These are phyloP conservation scores for Rhagonycha fulva DNA, from an alignment of 2,888 invertebrate genomes.

Conservation along the genomic window DNA sequence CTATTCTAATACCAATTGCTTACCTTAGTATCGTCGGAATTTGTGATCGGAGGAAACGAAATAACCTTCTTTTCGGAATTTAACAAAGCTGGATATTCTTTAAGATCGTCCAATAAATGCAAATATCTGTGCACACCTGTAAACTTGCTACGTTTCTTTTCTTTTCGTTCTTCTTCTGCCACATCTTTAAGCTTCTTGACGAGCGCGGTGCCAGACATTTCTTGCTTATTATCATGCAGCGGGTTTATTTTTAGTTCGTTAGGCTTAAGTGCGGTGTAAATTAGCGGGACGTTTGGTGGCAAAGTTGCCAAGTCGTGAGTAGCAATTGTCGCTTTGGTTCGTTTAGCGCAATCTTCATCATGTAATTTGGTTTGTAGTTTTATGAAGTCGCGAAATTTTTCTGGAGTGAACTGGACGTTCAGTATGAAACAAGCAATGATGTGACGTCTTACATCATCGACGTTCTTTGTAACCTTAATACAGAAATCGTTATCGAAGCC, in stretches of 20 bases:
- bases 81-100: conserved; percentile 72
- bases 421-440: conserved; percentile 75
- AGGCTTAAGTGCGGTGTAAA: conserved; percentile 72
- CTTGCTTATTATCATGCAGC: conserved; percentile 61
- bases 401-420: conserved; percentile 65
- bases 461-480: conserved; percentile 43
- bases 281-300: conserved; percentile 58
- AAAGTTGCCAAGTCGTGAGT: conserved; percentile 75
- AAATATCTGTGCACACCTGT: conserved; percentile 86
- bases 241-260: conserved; percentile 69
- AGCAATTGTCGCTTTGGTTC: conserved; percentile 79
- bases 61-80: conserved; percentile 70
- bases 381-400: conserved; percentile 72
- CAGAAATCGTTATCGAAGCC: conserved; percentile 34
- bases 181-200: conserved; percentile 72
- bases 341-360: conserved; percentile 75
- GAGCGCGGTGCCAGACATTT: conserved; percentile 68
- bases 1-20: conserved; percentile 1
- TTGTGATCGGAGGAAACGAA: conserved; percentile 87
- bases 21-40: conserved; percentile 81
- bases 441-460: conserved; percentile 67
- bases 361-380: conserved; percentile 79
- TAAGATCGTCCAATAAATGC: conserved; percentile 75
- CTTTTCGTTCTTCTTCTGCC: conserved; percentile 79
- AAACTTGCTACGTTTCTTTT: conserved; percentile 81